These are phyloP conservation scores for Steinernema hermaphroditum DNA, from an alignment of 2,888 invertebrate species.

Conservation along the genomic window DNA sequence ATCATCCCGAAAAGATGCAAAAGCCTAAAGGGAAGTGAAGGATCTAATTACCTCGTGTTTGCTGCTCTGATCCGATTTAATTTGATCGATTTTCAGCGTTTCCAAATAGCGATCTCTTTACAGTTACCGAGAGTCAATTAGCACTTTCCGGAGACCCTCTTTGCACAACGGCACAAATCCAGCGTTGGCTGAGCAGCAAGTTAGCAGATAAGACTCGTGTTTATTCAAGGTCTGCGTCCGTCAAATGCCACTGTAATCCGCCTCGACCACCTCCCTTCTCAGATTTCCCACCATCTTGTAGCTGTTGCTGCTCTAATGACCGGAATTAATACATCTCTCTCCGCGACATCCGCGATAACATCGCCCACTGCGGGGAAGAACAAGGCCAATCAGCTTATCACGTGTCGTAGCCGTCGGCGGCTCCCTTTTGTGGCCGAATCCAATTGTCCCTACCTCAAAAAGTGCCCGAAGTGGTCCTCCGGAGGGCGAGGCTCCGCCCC, in stretches of 20 bases:
- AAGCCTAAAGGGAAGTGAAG: no score
- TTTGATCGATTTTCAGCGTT: no score
- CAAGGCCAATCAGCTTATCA: slow-evolving; percentile 17
- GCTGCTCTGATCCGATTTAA: no score
- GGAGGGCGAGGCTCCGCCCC: not conserved
- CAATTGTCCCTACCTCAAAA: not conserved
- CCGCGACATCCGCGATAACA: slow-evolving; percentile 2
- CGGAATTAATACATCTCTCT: slow-evolving; percentile 24
- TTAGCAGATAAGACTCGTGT: no score
- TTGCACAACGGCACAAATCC: not conserved
- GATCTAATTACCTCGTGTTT: no score
- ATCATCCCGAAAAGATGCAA: no score
- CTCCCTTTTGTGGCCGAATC: not conserved
- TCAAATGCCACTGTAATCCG: not conserved
- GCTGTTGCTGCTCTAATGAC: slow-evolving; percentile 24
- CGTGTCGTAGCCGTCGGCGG: not conserved
- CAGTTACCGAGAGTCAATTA: not conserved
- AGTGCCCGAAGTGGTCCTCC: not conserved
- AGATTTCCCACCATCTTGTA: slow-evolving; percentile 17
- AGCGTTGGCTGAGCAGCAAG: no score
- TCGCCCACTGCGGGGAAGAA: not conserved
- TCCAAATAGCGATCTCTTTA: no score
- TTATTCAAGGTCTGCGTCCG: no score
- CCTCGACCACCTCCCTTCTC: not conserved
- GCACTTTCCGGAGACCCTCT: not conserved